Evolutionary conservation across 2,888 invertebrate species (phyloP), one percentile per base, ranked within the genome.

Genomic region (Latheticus oryzae): DNA sequence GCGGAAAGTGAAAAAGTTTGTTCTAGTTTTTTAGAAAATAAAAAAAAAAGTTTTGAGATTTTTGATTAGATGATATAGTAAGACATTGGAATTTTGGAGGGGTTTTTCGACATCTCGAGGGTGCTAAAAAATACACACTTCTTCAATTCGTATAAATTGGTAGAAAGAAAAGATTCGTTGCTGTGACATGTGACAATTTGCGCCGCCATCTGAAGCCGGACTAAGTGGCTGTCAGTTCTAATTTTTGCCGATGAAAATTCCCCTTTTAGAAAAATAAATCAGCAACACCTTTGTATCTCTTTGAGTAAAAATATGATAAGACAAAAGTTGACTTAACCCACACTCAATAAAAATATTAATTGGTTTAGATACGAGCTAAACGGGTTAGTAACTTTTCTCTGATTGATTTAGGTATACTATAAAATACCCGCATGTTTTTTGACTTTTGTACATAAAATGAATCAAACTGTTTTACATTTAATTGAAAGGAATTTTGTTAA

Each of bases 141-240:
- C 72, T 73, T 71, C 74, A 74, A 74, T 74, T 73, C 72, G 63
- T 69, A 68, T 72, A 72, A 73, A 74, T 74, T 72, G 70, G 65
- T 59, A 47, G 48, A 62, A 54, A 9, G 48, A 54, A 37, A 58
- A 58, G 58, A 58, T 58, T 43, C 58, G 35, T 33, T 40, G 58
- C 35, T 48, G 65, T 73, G 73, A 73, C 73, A 70, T 71, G 68
- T 73, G 73, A 72, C 73, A 73, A 71, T 72, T 72, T 71, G 67
- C 33, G 54, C 43, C 17, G 54, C 47, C 38, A 47, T 32, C 53
- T 54, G 42, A 58, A 58, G 58, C 43, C 40, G 58, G 58, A 54
- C 54, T 58, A 58, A 53, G 58, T 58, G 58, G 42, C 54, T 58
- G 58, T 58, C 58, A 58, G 42, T 58, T 58, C 42, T 58, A 53